Percentiles rank a stretch among this genome's conserved stretches.
These are phyloP conservation scores for Charadrius vociferus DNA, from an alignment of 2,113 vertebrate species.

Conservation along the genomic window DNA sequence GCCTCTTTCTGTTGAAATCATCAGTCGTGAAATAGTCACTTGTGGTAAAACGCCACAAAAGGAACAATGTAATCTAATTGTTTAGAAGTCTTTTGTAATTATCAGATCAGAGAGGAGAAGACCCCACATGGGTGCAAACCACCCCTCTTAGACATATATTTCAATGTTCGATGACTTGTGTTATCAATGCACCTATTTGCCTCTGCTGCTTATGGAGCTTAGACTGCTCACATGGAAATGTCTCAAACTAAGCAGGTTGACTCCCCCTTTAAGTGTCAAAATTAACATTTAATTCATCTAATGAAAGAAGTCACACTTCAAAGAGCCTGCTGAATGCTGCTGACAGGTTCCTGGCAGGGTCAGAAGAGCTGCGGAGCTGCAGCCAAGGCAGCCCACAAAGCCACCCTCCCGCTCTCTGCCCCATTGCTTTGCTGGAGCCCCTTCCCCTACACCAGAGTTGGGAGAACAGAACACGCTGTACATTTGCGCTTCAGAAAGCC, in stretches of 20 bases:
- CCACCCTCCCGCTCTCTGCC: background rate
- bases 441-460: background rate
- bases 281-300: background rate
- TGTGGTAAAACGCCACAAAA: background rate
- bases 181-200: background rate
- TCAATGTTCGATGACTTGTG: background rate
- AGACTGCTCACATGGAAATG: background rate
- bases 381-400: background rate
- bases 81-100: background rate
- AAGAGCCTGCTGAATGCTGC: background rate
- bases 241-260: background rate
- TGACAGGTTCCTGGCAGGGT: background rate
- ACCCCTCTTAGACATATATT: fast-evolving
- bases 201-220: background rate
- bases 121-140: background rate
- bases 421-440: background rate
- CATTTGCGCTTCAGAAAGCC: background rate
- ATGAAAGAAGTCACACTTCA: background rate
- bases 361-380: background rate
- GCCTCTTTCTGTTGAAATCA: background rate
- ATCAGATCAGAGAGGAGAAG: background rate
- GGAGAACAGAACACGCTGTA: background rate
- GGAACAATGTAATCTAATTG: background rate
- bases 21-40: background rate
- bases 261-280: background rate